Evolutionary conservation across 1,140 invertebrate species (phyloP).

Genomic region (Leptinotarsa texana): DNA sequence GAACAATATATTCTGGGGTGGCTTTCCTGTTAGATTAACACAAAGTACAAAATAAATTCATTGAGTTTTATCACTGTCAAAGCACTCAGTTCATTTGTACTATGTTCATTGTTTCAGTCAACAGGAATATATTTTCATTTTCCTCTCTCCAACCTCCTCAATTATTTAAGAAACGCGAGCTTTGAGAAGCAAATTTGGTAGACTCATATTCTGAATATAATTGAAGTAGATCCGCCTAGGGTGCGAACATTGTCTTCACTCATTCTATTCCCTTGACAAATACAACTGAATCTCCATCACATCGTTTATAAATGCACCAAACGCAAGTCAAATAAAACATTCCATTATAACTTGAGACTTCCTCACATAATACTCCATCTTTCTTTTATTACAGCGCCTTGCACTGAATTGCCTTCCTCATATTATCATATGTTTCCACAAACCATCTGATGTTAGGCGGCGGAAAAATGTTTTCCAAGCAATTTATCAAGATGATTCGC

Average conservation of each 20-base stretch:
- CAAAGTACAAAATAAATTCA: background rate
- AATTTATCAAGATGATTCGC: conserved; percentile 23
- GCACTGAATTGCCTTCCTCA: conserved; percentile 9
- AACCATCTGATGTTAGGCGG: conserved; percentile 16
- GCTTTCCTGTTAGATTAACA: no score
- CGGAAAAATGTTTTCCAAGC: conserved; percentile 4
- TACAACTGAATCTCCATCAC: conserved; percentile 35
- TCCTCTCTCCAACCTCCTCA: background rate
- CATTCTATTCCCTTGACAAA: conserved; percentile 39
- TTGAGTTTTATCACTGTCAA: background rate
- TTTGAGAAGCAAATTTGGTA: background rate
- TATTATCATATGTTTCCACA: conserved; percentile 21
- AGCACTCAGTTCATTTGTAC: background rate
- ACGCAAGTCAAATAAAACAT: conserved; percentile 42
- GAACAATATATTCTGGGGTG: no score
- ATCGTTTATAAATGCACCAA: conserved; percentile 35
- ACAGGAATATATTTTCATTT: background rate
- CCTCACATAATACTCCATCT: conserved; percentile 37
- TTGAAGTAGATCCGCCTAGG: conserved; percentile 9
- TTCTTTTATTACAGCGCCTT: conserved; percentile 17
- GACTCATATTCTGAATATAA: background rate
- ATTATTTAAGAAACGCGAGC: background rate
- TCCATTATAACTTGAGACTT: conserved; percentile 39
- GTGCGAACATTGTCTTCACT: conserved; percentile 9
- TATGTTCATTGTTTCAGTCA: background rate